Conservation (phyloP, 30 jellyfish, hydroid and myxozoan species). For the Mastigias papua region DNA sequence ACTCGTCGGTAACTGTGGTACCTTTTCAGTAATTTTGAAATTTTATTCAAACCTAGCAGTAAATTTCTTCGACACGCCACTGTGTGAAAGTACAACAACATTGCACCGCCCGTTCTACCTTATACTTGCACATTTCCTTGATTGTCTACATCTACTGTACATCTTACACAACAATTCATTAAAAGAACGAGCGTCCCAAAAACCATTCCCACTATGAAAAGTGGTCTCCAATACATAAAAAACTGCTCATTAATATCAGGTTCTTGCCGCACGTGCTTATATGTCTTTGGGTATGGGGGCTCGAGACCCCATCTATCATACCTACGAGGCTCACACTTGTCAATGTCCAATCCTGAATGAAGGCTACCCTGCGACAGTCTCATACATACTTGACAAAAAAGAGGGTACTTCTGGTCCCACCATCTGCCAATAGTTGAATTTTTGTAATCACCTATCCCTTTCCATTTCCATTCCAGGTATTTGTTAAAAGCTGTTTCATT, state of each 20-base stretch:
- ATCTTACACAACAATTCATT: conserved; percentile 65
- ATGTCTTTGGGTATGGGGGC: conserved; percentile 73
- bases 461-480: conserved; percentile 89
- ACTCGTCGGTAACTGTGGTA: too few relatives aligned
- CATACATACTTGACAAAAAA: conserved; percentile 98
- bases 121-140: conserved; percentile 21
- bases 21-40: too few relatives aligned
- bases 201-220: conserved; percentile 24
- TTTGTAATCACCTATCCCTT: conserved; percentile 89
- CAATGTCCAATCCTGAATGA: conserved; percentile 92
- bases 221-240: conserved; percentile 65
- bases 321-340: conserved; percentile 88
- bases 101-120: too few relatives aligned
- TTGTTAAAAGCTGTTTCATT: conserved; percentile 92
- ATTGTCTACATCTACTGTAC: conserved; percentile 14
- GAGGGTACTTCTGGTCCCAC: conserved; percentile 97
- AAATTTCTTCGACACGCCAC: too few relatives aligned
- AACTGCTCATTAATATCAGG: conserved; percentile 50
- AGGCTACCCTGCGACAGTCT: conserved; percentile 92
- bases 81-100: too few relatives aligned
- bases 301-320: conserved; percentile 89
- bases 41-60: too few relatives aligned
- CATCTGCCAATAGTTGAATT: conserved; percentile 95
- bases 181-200: conserved; percentile 38
- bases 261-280: conserved; percentile 8